These are phyloP conservation scores for Drymodes brunneopygia DNA, from an alignment of 2,113 vertebrate species.

Conservation along the genomic window DNA sequence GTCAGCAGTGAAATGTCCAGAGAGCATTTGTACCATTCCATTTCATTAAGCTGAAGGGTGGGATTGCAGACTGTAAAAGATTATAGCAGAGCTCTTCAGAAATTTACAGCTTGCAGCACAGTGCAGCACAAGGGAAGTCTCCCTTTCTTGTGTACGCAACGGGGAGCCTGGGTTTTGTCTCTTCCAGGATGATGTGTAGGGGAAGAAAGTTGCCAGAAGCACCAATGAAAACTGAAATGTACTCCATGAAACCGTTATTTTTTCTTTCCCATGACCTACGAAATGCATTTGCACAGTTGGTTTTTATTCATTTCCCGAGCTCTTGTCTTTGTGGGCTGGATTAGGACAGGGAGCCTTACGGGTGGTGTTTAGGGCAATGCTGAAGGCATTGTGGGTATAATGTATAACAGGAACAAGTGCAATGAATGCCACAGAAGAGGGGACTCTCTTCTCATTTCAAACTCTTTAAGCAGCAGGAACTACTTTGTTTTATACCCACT, in stretches of 20 bases:
- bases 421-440: background rate
- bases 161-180: conserved; percentile 57
- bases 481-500: background rate
- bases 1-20: conserved; percentile 61
- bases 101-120: conserved; percentile 24
- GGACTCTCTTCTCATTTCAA: background rate
- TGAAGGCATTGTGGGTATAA: background rate
- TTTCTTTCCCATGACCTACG: background rate
- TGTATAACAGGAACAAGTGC: background rate
- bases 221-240: conserved; percentile 62
- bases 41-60: conserved; percentile 68
- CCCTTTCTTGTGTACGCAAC: conserved; percentile 24
- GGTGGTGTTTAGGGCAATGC: background rate
- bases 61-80: conserved; percentile 63
- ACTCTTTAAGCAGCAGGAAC: background rate
- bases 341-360: conserved; percentile 17
- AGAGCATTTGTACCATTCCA: conserved; percentile 65
- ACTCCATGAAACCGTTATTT: conserved; percentile 44
- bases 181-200: conserved; percentile 51
- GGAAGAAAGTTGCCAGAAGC: conserved; percentile 65
- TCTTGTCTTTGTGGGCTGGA: background rate
- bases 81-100: conserved; percentile 58
- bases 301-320: conserved; percentile 26
- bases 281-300: background rate
- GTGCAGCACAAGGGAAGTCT: background rate